Evolutionary conservation across 2,888 invertebrate genomes (phyloP).

Genomic region (Mongoloraphidia duomilia): DNA sequence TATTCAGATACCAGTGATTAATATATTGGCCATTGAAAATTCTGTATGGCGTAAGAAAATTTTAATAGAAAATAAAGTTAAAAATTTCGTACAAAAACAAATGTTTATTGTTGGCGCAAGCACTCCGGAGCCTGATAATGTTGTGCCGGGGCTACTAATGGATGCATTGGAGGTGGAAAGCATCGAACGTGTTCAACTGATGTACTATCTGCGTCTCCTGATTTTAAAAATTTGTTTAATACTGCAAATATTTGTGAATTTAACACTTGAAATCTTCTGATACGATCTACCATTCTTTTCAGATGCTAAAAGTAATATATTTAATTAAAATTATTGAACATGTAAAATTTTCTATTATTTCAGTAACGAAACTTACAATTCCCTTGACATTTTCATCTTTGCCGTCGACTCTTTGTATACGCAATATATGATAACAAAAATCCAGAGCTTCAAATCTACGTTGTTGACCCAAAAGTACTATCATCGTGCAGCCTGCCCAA

Average conservation of each 20-base stretch:
- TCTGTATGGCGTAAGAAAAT: not conserved
- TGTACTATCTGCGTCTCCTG: slow-evolving; percentile 64
- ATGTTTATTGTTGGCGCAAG: slow-evolving; percentile 27
- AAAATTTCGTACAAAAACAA: slow-evolving; percentile 6
- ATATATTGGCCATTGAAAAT: too few relatives aligned
- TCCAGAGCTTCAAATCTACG: slow-evolving; percentile 92
- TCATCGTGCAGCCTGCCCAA: slow-evolving; percentile 97
- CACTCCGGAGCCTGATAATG: slow-evolving; percentile 46
- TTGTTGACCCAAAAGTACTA: slow-evolving; percentile 88
- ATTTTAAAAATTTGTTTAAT: slow-evolving; percentile 83
- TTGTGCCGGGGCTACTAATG: slow-evolving; percentile 41
- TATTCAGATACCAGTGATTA: too few relatives aligned
- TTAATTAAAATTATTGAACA: slow-evolving; percentile 2
- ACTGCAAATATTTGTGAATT: slow-evolving; percentile 97
- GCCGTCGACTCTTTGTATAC: slow-evolving; percentile 90
- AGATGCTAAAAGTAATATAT: slow-evolving; percentile 50
- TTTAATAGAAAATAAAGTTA: slow-evolving; percentile 5
- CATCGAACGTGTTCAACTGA: slow-evolving; percentile 94
- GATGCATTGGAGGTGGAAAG: slow-evolving; percentile 88
- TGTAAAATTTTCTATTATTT: not conserved
- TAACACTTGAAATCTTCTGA: slow-evolving; percentile 92
- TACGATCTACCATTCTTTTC: slow-evolving; percentile 94
- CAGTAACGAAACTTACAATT: slow-evolving; percentile 54
- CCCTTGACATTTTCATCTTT: slow-evolving; percentile 92
- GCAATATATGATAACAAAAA: slow-evolving; percentile 94